Conservation (phyloP, 2,797 vertebrate genomes). For the Acrossocheilus fasciatus region DNA sequence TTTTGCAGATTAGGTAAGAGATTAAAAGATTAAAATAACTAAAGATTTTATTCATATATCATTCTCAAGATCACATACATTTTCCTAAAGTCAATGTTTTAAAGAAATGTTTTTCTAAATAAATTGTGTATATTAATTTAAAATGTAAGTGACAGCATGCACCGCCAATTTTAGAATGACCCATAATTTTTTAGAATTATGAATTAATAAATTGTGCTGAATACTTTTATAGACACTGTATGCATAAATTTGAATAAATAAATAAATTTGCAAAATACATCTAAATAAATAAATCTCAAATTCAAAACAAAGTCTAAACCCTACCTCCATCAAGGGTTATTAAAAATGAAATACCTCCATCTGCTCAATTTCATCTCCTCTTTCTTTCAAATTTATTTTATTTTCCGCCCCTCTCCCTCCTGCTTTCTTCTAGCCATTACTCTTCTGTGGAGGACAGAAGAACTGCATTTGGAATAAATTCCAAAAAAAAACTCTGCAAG, state of each 20-base stretch:
- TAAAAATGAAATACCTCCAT: constrained; percentile 2
- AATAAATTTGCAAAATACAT: constrained; percentile 5
- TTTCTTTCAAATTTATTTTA: not conserved
- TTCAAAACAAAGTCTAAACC: not conserved
- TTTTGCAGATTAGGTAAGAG: not conserved
- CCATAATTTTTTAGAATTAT: no score
- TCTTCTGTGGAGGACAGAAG: not conserved
- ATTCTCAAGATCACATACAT: not conserved
- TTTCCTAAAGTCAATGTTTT: not conserved
- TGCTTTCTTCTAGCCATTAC: not conserved
- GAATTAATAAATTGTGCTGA: not conserved
- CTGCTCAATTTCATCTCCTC: not conserved
- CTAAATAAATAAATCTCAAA: not conserved
- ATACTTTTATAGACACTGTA: not conserved
- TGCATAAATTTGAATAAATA: constrained; percentile 8
- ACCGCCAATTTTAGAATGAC: not conserved
- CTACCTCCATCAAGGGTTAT: not conserved
- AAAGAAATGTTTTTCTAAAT: not conserved
- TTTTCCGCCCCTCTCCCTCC: not conserved
- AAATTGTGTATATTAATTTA: not conserved
- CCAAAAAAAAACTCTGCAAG: not conserved
- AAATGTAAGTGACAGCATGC: not conserved
- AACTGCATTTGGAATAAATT: not conserved
- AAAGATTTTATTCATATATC: not conserved
- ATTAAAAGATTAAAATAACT: not conserved